Evolutionary conservation across 2,113 vertebrate genomes (phyloP).

Genomic region (Gorsachius goisagi): DNA sequence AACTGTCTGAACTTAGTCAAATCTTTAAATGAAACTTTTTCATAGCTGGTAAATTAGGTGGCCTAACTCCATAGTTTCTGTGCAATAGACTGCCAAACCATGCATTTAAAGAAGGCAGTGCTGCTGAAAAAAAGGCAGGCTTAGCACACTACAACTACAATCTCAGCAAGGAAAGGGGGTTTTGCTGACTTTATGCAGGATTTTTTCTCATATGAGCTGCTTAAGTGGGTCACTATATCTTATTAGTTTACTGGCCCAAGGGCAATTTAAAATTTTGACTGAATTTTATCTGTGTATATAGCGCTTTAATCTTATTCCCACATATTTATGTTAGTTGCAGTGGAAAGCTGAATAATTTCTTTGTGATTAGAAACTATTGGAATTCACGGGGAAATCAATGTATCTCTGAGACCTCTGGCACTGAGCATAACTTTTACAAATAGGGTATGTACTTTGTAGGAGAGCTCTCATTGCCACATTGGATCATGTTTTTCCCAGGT

Average conservation of each 20-base stretch:
- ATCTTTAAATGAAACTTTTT: not conserved
- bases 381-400: slow-evolving; percentile 41
- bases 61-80: not conserved
- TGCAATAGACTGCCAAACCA: not conserved
- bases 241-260: slow-evolving; percentile 54
- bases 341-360: slow-evolving; percentile 53
- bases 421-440: not conserved
- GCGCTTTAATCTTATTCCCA: slow-evolving; percentile 42
- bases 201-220: slow-evolving; percentile 36
- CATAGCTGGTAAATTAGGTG: not conserved
- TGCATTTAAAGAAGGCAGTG: not conserved
- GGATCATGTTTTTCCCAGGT: not conserved
- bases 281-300: slow-evolving; percentile 63
- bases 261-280: slow-evolving; percentile 56
- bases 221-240: slow-evolving; percentile 66
- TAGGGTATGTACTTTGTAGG: not conserved
- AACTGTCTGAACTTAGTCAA: not conserved
- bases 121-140: slow-evolving; percentile 13
- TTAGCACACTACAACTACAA: slow-evolving; percentile 6
- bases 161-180: slow-evolving; percentile 1
- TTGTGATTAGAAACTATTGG: slow-evolving; percentile 53
- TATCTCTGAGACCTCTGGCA: slow-evolving; percentile 7
- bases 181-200: slow-evolving; percentile 31
- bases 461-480: not conserved
- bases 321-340: slow-evolving; percentile 42